Base-by-base conservation (phyloP, 53 echinoderm and acorn worm species). In the Temnopleurus reevesii region DNA sequence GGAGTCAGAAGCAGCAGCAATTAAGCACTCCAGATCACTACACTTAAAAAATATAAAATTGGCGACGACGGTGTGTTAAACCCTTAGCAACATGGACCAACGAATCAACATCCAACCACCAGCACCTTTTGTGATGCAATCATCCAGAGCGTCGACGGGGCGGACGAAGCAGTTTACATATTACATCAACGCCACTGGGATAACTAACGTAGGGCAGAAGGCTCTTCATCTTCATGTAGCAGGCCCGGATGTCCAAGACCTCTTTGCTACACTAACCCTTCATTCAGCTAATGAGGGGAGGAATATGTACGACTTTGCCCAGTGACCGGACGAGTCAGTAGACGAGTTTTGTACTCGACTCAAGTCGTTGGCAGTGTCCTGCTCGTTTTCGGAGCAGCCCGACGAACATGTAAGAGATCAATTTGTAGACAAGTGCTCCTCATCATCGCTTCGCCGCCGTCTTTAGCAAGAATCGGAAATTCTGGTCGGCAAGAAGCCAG, bases 31-130 rank as follows among this genome's bases (percentile, higher is more conserved):
- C n/a, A n/a, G n/a, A n/a, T n/a, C n/a, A n/a, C n/a, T n/a, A n/a
- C n/a, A n/a, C 60, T 60, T 12, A 12, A 76, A 76, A 19, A n/a
- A 77, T 46, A 77, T 45, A 77, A 77, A 77, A 77, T 12, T 77
- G 79, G 79, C 79, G 79, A 77, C 79, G 79, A 77, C 45, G 76
- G 24, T 45, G 10, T 30, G 34, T 12, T 5, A 5, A 19, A 71
- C 71, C 35, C 8, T 30, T 24, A 21, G 60, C 60, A 59, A 25
- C 79, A 77, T 77, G 79, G 79, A 45, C 12, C 79, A 77, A 46
- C 45, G 79, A 4, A 77, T 77, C 45, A 46, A 77, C 21, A 46
- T 77, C 6, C 79, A 45, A 4, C 79, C 79, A 26, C 79, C 79
- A 4, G 13, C 79, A 6, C 79, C 79, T 46, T 77, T 77, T 24